Evolutionary conservation across 2,888 invertebrate genomes (phyloP).

Genomic region (Archips crataeganus): DNA sequence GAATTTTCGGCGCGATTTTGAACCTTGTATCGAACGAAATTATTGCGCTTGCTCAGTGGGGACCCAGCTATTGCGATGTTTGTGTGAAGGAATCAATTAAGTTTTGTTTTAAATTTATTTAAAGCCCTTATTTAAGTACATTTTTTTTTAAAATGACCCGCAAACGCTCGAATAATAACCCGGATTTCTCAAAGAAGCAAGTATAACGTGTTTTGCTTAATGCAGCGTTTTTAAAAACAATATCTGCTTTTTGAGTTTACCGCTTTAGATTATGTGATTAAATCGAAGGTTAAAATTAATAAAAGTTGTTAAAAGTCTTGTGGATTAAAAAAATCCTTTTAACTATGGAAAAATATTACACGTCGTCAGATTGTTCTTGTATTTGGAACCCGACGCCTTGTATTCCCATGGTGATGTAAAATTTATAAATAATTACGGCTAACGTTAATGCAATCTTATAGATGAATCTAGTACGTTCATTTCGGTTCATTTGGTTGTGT

Average conservation of each 20-base stretch:
- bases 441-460: constrained; percentile 7
- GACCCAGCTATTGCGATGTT: too few species aligned
- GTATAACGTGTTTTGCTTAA: neutral
- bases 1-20: too few species aligned
- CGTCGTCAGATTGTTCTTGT: neutral
- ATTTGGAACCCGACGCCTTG: neutral
- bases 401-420: neutral
- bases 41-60: too few species aligned
- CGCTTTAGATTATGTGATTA: too few species aligned
- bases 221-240: neutral
- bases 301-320: constrained; percentile 18
- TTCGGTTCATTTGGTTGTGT: neutral
- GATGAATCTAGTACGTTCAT: neutral
- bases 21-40: too few species aligned
- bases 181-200: neutral
- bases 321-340: constrained; percentile 14
- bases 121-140: too few species aligned
- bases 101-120: too few species aligned
- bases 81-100: too few species aligned
- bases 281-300: too few species aligned
- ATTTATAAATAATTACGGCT: neutral
- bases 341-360: constrained; percentile 2
- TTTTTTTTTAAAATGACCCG: too few species aligned
- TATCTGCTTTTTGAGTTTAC: neutral
- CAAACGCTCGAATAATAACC: too few species aligned